These are phyloP conservation scores for Tragelaphus imberbis DNA, from an alignment of 2,113 vertebrate species.

Conservation along the genomic window DNA sequence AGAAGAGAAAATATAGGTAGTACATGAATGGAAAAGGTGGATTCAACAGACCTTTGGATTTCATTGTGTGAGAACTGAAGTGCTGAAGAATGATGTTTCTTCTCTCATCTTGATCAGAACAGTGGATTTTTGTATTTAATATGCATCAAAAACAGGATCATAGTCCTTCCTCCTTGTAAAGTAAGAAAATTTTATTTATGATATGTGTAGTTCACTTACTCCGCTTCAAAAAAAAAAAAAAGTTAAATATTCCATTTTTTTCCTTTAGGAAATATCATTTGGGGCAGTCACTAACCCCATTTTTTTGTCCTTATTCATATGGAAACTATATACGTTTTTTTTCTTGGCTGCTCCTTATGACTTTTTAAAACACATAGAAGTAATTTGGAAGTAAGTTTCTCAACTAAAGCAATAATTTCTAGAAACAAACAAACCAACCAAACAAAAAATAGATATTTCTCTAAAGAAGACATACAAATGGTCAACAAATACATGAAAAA, in stretches of 20 bases:
- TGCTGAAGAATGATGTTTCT: neutral
- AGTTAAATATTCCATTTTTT: neutral
- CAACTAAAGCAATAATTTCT: neutral
- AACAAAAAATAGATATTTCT: neutral
- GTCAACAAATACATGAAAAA: neutral
- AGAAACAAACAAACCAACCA: neutral
- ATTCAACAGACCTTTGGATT: neutral
- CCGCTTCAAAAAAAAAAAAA: neutral
- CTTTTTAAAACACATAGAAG: neutral
- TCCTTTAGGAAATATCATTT: neutral
- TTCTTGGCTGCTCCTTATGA: neutral
- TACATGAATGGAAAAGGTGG: neutral
- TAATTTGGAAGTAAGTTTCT: neutral
- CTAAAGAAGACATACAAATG: neutral
- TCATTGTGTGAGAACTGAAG: rapidly evolving
- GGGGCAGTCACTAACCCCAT: neutral
- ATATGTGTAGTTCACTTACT: neutral
- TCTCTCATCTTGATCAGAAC: neutral
- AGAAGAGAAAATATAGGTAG: neutral
- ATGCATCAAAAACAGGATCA: neutral
- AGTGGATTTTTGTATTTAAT: neutral
- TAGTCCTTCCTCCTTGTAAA: neutral
- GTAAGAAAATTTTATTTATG: neutral
- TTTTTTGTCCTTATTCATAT: neutral
- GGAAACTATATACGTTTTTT: neutral